A percentile compares a stretch with the other conserved stretches of the same genome.
Conservation (phyloP, 2,888 invertebrate species). For the Steromphala cineraria region DNA sequence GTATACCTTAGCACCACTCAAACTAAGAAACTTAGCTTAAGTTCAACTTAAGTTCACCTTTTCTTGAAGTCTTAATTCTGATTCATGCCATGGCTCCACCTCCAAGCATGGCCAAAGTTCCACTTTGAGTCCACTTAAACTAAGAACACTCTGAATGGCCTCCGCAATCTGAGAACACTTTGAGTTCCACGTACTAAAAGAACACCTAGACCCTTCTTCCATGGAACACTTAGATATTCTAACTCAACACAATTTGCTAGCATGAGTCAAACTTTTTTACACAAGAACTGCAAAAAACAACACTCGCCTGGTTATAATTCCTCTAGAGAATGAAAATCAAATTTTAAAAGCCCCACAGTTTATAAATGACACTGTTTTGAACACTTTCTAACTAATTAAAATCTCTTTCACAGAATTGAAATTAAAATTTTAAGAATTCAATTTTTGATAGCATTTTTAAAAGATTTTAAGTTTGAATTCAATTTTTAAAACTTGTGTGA, state of each 20-base stretch:
- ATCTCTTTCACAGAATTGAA: too few relatives aligned
- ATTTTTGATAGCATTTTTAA: too few relatives aligned
- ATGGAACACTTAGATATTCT: background rate
- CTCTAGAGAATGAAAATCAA: too few relatives aligned
- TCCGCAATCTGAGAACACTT: background rate
- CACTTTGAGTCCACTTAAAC: background rate
- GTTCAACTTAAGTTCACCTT: slow-evolving; percentile 14
- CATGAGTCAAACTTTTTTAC: too few relatives aligned
- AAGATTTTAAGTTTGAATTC: too few relatives aligned
- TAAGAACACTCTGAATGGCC: background rate
- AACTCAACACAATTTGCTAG: background rate
- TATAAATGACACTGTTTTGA: too few relatives aligned
- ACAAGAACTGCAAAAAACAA: too few relatives aligned
- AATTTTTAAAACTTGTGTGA: too few relatives aligned
- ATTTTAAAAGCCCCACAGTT: too few relatives aligned
- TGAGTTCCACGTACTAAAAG: slow-evolving; percentile 5
- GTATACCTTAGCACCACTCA: background rate
- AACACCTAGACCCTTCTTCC: background rate
- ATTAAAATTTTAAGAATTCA: too few relatives aligned
- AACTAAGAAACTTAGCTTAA: background rate
- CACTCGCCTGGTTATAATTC: too few relatives aligned
- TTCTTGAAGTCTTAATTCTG: background rate
- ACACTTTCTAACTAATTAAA: too few relatives aligned
- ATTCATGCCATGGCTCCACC: background rate
- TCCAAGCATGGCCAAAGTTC: slow-evolving; percentile 1